A percentile compares a stretch with the other conserved stretches of the same genome.
phyloP scores from a whole-genome alignment of 2,113 vertebrate genomes.

The Heloderma charlesbogerti region DNA sequence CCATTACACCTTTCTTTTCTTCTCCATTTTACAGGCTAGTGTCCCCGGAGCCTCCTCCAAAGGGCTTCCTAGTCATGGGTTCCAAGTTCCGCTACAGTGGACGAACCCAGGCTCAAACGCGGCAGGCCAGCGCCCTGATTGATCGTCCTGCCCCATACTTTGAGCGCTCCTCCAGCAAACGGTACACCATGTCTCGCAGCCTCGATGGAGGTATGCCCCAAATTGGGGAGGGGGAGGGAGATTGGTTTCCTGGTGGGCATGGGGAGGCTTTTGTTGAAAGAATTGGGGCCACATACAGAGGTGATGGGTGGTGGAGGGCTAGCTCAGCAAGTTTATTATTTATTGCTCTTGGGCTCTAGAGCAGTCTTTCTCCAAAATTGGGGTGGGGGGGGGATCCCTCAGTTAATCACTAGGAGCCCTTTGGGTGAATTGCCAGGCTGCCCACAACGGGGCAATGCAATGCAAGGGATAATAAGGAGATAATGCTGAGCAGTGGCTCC shows the following conservation, averaged over 20 bases:
- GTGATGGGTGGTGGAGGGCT: neutral
- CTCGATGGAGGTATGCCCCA: conserved; percentile 90
- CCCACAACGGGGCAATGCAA: neutral
- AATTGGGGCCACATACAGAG: neutral
- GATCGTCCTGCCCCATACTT: conserved; percentile 96
- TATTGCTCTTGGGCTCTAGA: neutral
- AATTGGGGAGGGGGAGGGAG: conserved; percentile 17
- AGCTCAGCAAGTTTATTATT: neutral
- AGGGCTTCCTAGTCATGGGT: conserved; percentile 98
- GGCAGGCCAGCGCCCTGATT: conserved; percentile 96
- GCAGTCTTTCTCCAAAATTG: neutral
- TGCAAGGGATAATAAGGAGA: neutral
- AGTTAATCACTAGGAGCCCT: neutral
- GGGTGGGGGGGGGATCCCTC: too few species aligned
- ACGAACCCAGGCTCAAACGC: conserved; percentile 94
- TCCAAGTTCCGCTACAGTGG: conserved; percentile 99
- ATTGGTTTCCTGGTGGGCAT: neutral
- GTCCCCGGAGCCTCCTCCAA: conserved; percentile 95
- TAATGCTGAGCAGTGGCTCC: too few species aligned
- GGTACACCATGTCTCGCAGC: conserved; percentile 96
- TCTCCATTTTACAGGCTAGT: conserved; percentile 83
- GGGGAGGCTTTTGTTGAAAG: neutral
- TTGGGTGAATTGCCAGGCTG: neutral
- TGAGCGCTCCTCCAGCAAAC: conserved; percentile 94
- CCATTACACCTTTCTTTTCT: neutral